Percentiles rank a stretch among this genome's conserved stretches.
Conservation (phyloP, 2,797 vertebrate species). For the Sebastes minor region DNA sequence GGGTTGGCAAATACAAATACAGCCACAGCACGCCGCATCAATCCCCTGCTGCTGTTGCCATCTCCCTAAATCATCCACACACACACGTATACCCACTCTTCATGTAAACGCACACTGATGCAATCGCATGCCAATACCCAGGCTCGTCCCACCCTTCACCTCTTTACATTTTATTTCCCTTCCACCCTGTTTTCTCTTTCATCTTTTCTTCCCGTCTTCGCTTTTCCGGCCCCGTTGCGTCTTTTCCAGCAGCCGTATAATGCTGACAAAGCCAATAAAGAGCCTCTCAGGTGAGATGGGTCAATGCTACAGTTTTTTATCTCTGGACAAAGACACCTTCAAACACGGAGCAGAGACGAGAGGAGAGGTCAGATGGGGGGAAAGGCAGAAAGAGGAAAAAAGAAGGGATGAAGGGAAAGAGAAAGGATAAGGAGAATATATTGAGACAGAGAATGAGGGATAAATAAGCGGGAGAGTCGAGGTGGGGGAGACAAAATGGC, state of each 20-base stretch:
- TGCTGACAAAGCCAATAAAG: constrained; percentile 64
- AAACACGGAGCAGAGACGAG: constrained; percentile 30
- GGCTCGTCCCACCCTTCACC: constrained; percentile 26
- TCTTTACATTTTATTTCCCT: constrained; percentile 23
- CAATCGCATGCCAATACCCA: constrained; percentile 67
- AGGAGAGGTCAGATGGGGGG: constrained; percentile 30
- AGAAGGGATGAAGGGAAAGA: neutral
- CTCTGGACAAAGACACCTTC: constrained; percentile 58
- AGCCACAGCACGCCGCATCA: constrained; percentile 42
- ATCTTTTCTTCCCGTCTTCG: constrained; percentile 10
- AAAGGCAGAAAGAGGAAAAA: neutral
- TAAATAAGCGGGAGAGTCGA: neutral
- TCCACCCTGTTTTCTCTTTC: constrained; percentile 19
- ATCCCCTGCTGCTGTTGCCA: constrained; percentile 52
- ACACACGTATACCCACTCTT: neutral
- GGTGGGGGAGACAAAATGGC: constrained; percentile 29
- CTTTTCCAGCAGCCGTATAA: constrained; percentile 16
- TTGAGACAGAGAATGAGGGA: neutral
- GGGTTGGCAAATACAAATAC: constrained; percentile 49
- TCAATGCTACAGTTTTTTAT: constrained; percentile 56
- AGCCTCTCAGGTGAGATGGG: constrained; percentile 50
- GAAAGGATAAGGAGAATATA: neutral
- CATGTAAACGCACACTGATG: constrained; percentile 55
- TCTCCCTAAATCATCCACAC: constrained; percentile 43
- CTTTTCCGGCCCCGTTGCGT: neutral